phyloP scores from a whole-genome alignment of 2,113 vertebrate species.

The Thomomys bottae region DNA sequence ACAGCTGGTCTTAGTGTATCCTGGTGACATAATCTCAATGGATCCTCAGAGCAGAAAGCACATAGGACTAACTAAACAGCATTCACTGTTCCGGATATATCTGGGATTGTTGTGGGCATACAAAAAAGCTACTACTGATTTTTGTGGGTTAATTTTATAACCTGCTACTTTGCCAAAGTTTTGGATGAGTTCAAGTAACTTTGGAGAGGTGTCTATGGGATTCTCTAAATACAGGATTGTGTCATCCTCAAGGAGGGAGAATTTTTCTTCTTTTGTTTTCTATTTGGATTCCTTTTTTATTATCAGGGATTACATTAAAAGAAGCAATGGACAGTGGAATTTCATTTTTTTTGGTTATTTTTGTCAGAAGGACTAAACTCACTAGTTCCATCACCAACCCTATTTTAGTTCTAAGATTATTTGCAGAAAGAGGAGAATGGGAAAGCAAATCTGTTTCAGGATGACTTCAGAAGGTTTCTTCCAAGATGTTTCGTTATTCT shows the following conservation, averaged over 20 bases:
- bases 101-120: no score
- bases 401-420: not conserved
- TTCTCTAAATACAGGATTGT: no score
- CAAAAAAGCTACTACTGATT: no score
- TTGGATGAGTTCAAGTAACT: no score
- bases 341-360: not conserved
- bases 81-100: not conserved
- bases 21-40: not conserved
- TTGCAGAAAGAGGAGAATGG: not conserved
- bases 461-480: not conserved
- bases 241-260: no score
- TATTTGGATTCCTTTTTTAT: no score
- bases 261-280: no score
- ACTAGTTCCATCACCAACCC: not conserved
- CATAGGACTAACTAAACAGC: no score
- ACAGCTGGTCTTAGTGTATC: rapidly evolving
- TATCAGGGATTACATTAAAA: not conserved
- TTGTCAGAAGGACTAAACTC: no score
- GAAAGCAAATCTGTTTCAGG: not conserved
- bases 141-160: no score
- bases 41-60: not conserved
- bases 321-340: not conserved
- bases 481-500: not conserved
- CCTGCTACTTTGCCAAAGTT: no score
- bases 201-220: no score